Base-by-base conservation (phyloP, 2,888 invertebrate genomes). In the Cheilosia pagana region DNA sequence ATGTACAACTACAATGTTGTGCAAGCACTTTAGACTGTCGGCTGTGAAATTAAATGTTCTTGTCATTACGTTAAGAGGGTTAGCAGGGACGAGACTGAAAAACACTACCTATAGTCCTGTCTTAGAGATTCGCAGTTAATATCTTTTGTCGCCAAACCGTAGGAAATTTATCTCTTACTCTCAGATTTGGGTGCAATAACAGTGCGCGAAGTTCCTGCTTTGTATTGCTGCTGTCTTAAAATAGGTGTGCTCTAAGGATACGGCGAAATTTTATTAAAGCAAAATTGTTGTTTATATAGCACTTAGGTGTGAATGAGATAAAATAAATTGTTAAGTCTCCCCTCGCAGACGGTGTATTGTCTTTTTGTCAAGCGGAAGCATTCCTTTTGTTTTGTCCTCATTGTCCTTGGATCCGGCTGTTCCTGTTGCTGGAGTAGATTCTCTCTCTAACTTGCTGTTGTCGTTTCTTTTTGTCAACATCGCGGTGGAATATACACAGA, bases 291-390 rank as follows among this genome's bases (percentile, higher is more conserved):
- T 85, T 81, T 85, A 71, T 76, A 57, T 67, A 82, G 81, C 81
- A 81, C 75, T 76, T 79, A 85, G 85, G 79, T 81, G 86, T 72
- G 76, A 86, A 86, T 77, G 72, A 72, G 76, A 86, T 77, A 81
- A 72, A 81, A 81, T 81, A 86, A 86, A 86, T 86, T 81, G 86
- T 76, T 75, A 43, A 12, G 12, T 12, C 35, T 16, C 45, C 45
- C 23, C 23, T 23, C 50, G 14, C 14, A 50, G 50, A 67, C 45
- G 45, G 55, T 7, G 65, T 65, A 77, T 62, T 82, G 77, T 72
- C 41, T 74, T 86, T 68, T 86, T 88, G 87, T 86, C 81, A 87
- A 85, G 86, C 86, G 87, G 86, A 87, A 87, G 87, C 86, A 82
- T 77, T 76, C 63, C 72, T 85, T 63, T 81, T 85, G 71, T 85